phyloP scores from a whole-genome alignment of 1,140 invertebrate species.

The Euborellia annulipes region DNA sequence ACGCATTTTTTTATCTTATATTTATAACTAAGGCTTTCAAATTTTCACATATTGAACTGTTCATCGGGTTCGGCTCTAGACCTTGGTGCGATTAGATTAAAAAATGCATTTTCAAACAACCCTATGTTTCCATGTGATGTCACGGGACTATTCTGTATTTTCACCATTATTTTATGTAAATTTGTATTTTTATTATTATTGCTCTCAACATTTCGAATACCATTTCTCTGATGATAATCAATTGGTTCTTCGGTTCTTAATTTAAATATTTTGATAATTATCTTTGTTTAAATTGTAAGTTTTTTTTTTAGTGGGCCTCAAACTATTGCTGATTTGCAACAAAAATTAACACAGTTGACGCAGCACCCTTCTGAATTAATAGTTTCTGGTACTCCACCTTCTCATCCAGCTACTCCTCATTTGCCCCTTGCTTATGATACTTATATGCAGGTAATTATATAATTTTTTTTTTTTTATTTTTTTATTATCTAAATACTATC shows the following conservation, averaged over 20 bases:
- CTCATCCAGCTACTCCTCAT: slow-evolving; percentile 39
- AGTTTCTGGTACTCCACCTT: slow-evolving; percentile 31
- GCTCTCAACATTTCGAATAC: background rate
- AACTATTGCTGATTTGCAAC: slow-evolving; percentile 37
- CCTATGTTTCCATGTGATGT: slow-evolving; percentile 1
- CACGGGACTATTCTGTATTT: background rate
- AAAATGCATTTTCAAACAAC: no score
- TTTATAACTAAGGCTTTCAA: no score
- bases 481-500: no score
- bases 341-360: slow-evolving; percentile 35
- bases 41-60: no score
- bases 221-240: slow-evolving; percentile 1
- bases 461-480: no score
- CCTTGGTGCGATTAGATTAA: no score
- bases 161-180: background rate
- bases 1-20: no score
- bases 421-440: slow-evolving; percentile 32
- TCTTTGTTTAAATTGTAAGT: slow-evolving; percentile 1
- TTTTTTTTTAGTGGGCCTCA: slow-evolving; percentile 24
- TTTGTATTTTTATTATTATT: no score
- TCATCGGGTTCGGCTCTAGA: no score
- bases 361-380: slow-evolving; percentile 34
- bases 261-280: no score
- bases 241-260: background rate
- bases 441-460: slow-evolving; percentile 29